Evolutionary conservation across 2,113 vertebrate species (phyloP), one percentile per base, ranked within the genome.

Genomic region (Crocuta crocuta): DNA sequence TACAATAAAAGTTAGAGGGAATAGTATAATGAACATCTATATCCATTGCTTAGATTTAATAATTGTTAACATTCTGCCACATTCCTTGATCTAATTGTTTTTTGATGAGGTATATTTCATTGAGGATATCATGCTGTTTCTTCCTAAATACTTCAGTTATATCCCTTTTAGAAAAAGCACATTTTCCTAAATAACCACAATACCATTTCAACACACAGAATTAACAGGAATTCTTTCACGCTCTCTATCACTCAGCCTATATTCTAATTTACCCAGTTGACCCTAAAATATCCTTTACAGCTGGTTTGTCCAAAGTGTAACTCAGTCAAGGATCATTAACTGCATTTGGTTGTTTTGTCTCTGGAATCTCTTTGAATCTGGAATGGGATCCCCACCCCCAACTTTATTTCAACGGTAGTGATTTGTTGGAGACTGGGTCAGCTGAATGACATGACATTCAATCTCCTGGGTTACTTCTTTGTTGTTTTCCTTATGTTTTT

Each of bases 161-260:
- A 13, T 28, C 28, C 26, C 79, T 82, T 31, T 61, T 61, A 71
- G 66, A 73, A 71, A 31, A 81, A 70, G 48, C 11, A 71, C 28
- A 74, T 74, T 95, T 95, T 65, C n/a, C n/a, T 74, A 74, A 81
- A 74, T 53, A 82, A 82, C 17, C 26, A 74, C 26, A 94, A 43
- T 65, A n/a, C 43, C n/a, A 39, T 61, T 80, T 88, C 63, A 71
- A 28, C 84, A 26, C 39, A 58, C 12, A 65, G 66, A 70, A 89
- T 89, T 53, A 89, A 61, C 39, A 73, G 10, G 50, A 89, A 61
- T 89, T 83, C 55, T 73, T 89, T 81, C 8, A 26, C 23, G 19
- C 73, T 48, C 71, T 73, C 24, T 82, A 43, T 74, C 53, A 74
- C 2, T n/a, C n/a, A 82, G 76, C 31, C 50, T 31, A 13, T 35